These are phyloP conservation scores for Pterocles orientalis DNA, from an alignment of 2,113 vertebrate species.

Conservation along the genomic window DNA sequence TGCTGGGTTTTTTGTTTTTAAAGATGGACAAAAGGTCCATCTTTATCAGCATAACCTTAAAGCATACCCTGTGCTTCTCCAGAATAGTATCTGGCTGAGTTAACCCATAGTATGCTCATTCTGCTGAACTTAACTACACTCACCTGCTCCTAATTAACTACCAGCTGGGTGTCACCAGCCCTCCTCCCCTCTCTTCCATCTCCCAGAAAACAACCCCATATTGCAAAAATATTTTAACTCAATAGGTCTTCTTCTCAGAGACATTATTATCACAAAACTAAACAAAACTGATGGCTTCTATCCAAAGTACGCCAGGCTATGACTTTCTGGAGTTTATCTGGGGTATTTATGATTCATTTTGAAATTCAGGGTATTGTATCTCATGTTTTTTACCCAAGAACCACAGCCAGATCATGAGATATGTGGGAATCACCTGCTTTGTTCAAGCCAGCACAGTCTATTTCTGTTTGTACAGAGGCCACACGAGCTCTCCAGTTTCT, in stretches of 20 bases:
- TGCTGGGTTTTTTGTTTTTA: accelerated
- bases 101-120: background rate
- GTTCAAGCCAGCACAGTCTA: background rate
- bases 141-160: background rate
- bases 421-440: background rate
- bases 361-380: background rate
- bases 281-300: background rate
- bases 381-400: background rate
- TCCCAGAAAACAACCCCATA: background rate
- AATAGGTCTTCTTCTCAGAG: background rate
- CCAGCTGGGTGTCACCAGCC: background rate
- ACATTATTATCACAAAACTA: background rate
- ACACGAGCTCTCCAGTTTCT: background rate
- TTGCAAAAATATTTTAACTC: background rate
- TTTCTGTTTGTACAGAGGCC: background rate
- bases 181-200: background rate
- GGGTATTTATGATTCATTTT: background rate
- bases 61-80: background rate
- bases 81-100: background rate
- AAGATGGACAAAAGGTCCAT: background rate
- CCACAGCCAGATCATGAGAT: background rate
- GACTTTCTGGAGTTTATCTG: background rate
- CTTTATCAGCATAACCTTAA: background rate
- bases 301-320: background rate
- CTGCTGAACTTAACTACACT: background rate